Percentiles rank a stretch among this genome's conserved stretches.
Evolutionary conservation across 2,888 invertebrate genomes (phyloP).

Genomic region (Leptothorax acervorum): DNA sequence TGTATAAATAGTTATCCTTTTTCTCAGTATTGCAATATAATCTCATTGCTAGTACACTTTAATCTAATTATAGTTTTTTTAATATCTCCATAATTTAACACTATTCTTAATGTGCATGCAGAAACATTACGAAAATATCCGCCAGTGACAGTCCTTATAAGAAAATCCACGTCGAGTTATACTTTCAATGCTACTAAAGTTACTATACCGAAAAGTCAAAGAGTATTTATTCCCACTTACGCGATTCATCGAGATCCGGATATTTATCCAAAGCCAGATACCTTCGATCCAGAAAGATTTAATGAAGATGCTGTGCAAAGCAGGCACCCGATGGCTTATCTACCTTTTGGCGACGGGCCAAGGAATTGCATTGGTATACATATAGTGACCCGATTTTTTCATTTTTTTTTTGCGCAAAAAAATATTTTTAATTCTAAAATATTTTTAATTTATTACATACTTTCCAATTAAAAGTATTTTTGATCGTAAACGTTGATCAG

Average conservation of each 20-base stretch:
- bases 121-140: slow-evolving; percentile 33
- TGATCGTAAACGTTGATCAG: no score
- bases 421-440: no score
- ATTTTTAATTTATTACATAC: no score
- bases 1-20: background rate
- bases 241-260: slow-evolving; percentile 78
- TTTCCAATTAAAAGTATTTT: no score
- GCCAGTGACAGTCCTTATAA: slow-evolving; percentile 61
- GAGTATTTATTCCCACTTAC: slow-evolving; percentile 71
- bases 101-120: background rate
- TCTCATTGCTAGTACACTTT: background rate
- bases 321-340: no score
- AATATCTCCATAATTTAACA: background rate
- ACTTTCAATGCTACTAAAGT: slow-evolving; percentile 73
- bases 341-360: no score
- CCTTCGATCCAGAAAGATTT: no score
- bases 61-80: background rate
- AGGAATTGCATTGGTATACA: no score
- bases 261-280: no score
- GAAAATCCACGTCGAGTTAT: slow-evolving; percentile 68
- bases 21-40: background rate
- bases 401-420: no score
- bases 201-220: slow-evolving; percentile 69
- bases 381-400: no score
- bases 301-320: no score